Evolutionary conservation across 2,113 vertebrate genomes (phyloP), one percentile per base, ranked within the genome.

Genomic region (Calyptommatus sinebrachiatus): DNA sequence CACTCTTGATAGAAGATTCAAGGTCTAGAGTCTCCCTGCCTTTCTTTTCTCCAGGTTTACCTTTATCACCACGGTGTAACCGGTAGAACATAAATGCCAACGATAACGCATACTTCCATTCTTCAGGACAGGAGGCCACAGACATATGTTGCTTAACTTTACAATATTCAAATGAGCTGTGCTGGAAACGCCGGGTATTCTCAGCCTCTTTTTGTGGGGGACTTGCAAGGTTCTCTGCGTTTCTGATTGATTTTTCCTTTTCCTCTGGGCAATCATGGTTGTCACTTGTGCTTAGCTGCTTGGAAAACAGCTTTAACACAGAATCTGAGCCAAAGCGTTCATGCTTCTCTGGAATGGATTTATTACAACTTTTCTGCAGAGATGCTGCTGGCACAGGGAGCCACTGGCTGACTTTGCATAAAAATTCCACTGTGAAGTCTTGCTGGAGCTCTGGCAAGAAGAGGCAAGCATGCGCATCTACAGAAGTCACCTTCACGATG

Each of bases 61-160:
- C n/a, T 10, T 50, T 22, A 26, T 31, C 46, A 63, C 72, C 81
- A 61, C 72, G 24, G 77, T 57, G 31, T 46, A 73, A 75, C 0
- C 62, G 90, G 73, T 7, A 82, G 72, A 90, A 91, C 88, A 76
- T 70, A 62, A 83, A 85, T 69, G 96, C 97, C 90, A 98, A 81
- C 0, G 91, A 95, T 80, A 98, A 92, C 70, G 98, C 96, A 83
- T 97, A 95, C 62, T 78, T 85, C 96, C 97, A 99, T 68, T 91
- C 80, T 72, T 93, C 88, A 1, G 94, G 93, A 69, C 91, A 95
- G 57, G 81, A 85, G 18, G 85, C 82, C 82, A 96, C 90, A 22
- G 96, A 95, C 89, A 95, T 96, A 75, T 71, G 63, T 88, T 98
- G 97, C 7, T 92, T 88, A 75, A 97, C 93, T 91, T 95, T 95